Evolutionary conservation across 2,888 invertebrate genomes (phyloP), one percentile per base, ranked within the genome.

Genomic region (Tuta absoluta): DNA sequence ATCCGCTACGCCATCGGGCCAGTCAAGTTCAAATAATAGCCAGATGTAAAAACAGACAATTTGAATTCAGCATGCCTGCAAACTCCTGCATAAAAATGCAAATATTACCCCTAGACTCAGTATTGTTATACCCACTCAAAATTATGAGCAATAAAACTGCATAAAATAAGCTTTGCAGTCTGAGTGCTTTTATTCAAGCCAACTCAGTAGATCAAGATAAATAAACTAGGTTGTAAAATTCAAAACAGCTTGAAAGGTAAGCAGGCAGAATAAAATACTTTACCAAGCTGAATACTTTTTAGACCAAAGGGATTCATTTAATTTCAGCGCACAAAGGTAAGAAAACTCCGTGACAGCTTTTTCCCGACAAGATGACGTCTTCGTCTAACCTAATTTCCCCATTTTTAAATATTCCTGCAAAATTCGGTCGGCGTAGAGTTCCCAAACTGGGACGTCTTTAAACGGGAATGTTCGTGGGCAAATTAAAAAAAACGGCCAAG

Each of bases 261-360:
- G 45, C 17, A 14, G 51, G 14, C 21, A 0, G 5, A 14, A 23
- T 23, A 23, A 53, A 23, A 23, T 21, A 23, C 11, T 23, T 2
- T 21, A 51, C 51, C 8, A 8, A 51, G 12, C 21, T 1, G 33
- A 33, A 33, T 33, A 33, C 33, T 23, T 23, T 53, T 53, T 21
- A 51, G 21, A 51, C 23, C 14, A 23, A 53, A 53, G 23, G 33
- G 51, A 53, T 23, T 24, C 51, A 53, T 53, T 53, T 23, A 53
- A 23, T 53, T 53, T 53, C 8, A 23, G 23, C 24, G 21, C 23
- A 23, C 51, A 53, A 53, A 53, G 51, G 51, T 23, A 23, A 24
- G 5, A 53, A 23, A 53, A 53, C 21, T 2, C 23, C 24, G 14
- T 45, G 51, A 53, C 51, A 53, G 51, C 51, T 24, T 53, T 53